Percentiles rank a stretch among this genome's conserved stretches.
Conservation (phyloP, 2,797 vertebrate species). For the Intellagama lesueurii region DNA sequence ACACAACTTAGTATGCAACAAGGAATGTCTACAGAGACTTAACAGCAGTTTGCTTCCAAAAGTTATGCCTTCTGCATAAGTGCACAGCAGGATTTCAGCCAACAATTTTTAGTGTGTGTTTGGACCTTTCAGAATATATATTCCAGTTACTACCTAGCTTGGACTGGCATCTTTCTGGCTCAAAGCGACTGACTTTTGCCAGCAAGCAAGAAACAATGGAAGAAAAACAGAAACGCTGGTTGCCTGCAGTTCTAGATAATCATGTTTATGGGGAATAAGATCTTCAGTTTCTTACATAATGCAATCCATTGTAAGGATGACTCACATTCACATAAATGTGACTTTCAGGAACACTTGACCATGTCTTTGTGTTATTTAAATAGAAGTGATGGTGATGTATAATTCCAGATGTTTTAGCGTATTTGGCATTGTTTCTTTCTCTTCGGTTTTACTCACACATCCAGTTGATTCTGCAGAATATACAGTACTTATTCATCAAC, state of each 20-base stretch:
- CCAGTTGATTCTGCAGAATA: background rate
- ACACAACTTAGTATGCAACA: no score
- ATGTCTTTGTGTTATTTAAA: background rate
- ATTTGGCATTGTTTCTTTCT: background rate
- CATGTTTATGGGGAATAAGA: background rate
- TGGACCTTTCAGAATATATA: background rate
- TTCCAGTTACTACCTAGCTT: background rate
- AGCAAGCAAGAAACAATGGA: background rate
- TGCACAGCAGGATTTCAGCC: no score
- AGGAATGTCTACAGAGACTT: no score
- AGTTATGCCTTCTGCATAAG: no score
- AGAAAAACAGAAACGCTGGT: background rate
- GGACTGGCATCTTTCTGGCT: background rate
- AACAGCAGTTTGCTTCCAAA: no score
- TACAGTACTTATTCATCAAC: background rate
- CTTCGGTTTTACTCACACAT: background rate
- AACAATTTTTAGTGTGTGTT: no score
- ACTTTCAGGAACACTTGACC: background rate
- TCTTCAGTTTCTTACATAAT: background rate
- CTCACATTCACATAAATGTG: background rate
- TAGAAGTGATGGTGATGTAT: background rate
- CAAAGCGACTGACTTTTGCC: background rate
- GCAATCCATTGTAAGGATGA: background rate
- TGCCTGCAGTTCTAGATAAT: background rate
- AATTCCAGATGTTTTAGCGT: background rate